These are phyloP conservation scores for Campylomormyrus tamandua DNA, from an alignment of 2,113 vertebrate genomes.

Conservation along the genomic window DNA sequence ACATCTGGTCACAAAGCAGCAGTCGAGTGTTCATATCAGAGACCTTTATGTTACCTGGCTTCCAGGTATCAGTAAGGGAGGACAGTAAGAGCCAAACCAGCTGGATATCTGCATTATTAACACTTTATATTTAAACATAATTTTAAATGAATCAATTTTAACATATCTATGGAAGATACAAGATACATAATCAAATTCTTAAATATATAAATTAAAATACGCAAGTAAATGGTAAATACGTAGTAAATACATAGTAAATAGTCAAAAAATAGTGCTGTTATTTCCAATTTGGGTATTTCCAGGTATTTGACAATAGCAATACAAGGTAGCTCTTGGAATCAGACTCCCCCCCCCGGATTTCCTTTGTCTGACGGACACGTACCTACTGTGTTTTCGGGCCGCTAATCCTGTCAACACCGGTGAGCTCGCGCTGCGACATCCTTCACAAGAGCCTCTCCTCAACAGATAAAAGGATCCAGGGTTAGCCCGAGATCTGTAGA, in stretches of 20 bases:
- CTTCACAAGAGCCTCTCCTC: conserved; percentile 23
- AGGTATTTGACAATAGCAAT: background rate
- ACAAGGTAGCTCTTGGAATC: background rate
- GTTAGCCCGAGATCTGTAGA: conserved; percentile 38
- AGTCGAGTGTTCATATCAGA: background rate
- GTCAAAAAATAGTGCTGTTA: background rate
- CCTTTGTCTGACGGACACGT: background rate
- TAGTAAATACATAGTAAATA: background rate
- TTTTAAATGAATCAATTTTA: background rate
- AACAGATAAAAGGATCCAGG: conserved; percentile 34
- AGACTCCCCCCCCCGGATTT: background rate
- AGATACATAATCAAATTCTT: background rate
- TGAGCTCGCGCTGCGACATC: conserved; percentile 22
- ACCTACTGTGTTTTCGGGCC: conserved; percentile 13
- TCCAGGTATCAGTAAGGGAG: background rate
- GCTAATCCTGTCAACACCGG: conserved; percentile 23
- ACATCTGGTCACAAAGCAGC: background rate
- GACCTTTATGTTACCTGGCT: background rate
- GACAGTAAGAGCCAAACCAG: background rate
- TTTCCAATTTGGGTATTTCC: background rate
- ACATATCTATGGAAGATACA: background rate
- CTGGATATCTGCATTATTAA: background rate
- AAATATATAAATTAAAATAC: background rate
- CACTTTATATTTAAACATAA: background rate
- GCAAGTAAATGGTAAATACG: background rate